These are phyloP conservation scores for Lytechinus pictus DNA, from an alignment of 35 echinoderm and acorn worm genomes.

Conservation along the genomic window DNA sequence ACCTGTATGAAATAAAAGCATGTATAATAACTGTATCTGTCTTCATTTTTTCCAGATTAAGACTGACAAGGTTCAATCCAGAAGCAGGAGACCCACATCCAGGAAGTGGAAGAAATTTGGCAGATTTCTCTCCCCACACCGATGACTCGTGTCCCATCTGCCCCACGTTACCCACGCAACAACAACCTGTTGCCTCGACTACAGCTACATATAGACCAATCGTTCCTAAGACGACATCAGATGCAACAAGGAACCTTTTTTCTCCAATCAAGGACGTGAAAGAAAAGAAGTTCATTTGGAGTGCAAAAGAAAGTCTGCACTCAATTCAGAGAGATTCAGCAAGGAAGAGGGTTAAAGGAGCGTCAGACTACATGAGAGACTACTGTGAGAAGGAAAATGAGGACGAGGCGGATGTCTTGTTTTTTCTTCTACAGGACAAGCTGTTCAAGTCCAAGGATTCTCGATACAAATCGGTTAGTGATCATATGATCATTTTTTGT, in stretches of 20 bases:
- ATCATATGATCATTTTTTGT: neutral
- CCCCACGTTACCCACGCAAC: neutral
- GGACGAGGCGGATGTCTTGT: constrained; percentile 23
- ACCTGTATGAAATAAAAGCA: too few relatives aligned
- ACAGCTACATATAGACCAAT: neutral
- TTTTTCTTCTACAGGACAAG: constrained; percentile 16
- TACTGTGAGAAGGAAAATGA: constrained; percentile 34
- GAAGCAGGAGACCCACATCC: neutral
- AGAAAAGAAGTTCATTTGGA: neutral
- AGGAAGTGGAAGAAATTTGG: neutral
- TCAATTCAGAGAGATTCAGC: constrained; percentile 31
- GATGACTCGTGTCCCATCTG: constrained; percentile 3
- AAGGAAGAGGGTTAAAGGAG: constrained; percentile 33
- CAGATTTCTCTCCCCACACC: neutral
- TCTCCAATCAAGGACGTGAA: neutral
- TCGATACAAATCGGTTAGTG: constrained; percentile 15
- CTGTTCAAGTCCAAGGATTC: neutral
- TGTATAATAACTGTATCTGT: neutral
- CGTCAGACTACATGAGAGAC: neutral
- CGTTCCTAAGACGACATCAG: neutral
- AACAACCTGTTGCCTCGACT: neutral
- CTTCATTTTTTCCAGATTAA: neutral
- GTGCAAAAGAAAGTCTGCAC: neutral
- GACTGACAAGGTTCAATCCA: neutral
- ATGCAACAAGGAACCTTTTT: neutral